Base-by-base conservation (phyloP, 2,797 vertebrate genomes). In the Pagetopsis macropterus region DNA sequence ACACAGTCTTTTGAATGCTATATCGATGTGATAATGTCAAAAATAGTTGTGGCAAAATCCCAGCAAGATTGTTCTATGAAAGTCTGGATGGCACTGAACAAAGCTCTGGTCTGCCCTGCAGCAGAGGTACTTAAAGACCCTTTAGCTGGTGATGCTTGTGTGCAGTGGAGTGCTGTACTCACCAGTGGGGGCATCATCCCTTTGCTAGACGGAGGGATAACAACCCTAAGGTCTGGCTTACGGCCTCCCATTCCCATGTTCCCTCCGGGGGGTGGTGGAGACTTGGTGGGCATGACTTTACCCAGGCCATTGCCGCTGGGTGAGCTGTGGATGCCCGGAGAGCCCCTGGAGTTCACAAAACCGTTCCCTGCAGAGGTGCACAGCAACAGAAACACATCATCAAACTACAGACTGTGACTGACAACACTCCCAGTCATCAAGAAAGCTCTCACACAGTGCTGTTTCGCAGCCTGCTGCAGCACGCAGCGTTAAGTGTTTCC, bases 171-270 rank as follows among this genome's bases (percentile, higher is more conserved):
- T 88, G 82, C 72, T 56, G n/a, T 83, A 95, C 96, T 96, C 94
- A 99, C 98, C 96, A 99, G 83, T 31, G 98, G 97, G 59, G 97
- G 97, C 98, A 99, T 99, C 96, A 98, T 97, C 88, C 96, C 96
- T 94, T 99, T 99, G 95, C 96, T 97, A 61, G 97, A 96, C 65
- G 98, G 96, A 1, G 98, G 98, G 89, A 99, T 99, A 89, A 99
- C 97, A 23, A 99, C 98, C 72, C 98, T 96, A 44, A 99, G 96
- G 91, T 99, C 98, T 17, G 98, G 97, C 88, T 99, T 99, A 81
- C 97, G 96, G 91, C 91, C 94, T 88, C 96, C 97, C 94, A 99
- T 97, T 84, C 94, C 97, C 78, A 98, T 95, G 89, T 82, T 96
- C 80, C 96, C 95, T 84, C 97, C 97, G 54, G 97, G 96, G 40